Evolutionary conservation across 2,797 vertebrate species (phyloP).

Genomic region (Gallinago solitaria): DNA sequence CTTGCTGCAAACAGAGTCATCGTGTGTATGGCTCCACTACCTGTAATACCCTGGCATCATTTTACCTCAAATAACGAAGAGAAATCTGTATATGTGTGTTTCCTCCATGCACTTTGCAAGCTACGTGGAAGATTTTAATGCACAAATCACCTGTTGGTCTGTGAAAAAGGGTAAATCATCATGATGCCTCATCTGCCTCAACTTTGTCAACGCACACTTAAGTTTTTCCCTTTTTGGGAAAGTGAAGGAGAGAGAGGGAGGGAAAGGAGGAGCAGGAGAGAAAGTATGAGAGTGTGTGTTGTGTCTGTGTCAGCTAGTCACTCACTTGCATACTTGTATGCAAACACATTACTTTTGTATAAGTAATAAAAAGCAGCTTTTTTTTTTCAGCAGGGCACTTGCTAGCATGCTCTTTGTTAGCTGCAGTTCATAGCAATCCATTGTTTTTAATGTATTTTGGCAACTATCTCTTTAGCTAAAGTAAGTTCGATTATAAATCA

Average conservation of each 20-base stretch:
- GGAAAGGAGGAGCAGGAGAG: neutral
- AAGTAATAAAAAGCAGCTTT: neutral
- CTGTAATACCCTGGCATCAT: neutral
- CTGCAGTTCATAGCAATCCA: neutral
- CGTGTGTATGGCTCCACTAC: neutral
- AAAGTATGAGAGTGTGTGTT: neutral
- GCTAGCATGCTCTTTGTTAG: neutral
- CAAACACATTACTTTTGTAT: neutral
- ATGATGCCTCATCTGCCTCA: neutral
- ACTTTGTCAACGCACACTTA: neutral
- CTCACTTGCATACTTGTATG: neutral
- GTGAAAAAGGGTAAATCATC: neutral
- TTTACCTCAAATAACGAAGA: neutral
- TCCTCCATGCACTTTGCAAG: neutral
- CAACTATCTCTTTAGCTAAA: neutral
- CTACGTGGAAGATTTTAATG: neutral
- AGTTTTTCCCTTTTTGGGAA: neutral
- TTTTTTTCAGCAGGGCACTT: neutral
- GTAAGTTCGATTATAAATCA: neutral
- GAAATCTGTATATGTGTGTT: rapidly evolving
- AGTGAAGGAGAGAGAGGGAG: neutral
- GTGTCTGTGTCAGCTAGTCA: neutral
- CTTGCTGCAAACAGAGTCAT: neutral
- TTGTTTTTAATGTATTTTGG: neutral
- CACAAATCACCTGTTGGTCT: neutral